phyloP scores from a whole-genome alignment of 1,140 invertebrate species.

The Globodera ellingtonae region DNA sequence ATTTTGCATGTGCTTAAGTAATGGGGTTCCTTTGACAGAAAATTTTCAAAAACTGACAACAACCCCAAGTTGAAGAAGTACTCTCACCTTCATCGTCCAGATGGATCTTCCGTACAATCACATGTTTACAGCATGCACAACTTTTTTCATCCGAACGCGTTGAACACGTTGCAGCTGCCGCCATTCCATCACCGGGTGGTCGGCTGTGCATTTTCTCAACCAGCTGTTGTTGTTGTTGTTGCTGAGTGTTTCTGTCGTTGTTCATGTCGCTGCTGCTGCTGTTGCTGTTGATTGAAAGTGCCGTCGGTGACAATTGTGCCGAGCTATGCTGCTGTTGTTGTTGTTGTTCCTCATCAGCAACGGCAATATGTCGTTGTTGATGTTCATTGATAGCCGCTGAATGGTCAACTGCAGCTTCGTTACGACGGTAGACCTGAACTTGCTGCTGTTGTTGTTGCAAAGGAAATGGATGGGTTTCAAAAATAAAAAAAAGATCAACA shows the following conservation, averaged over 20 bases:
- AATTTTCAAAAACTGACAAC: too few species aligned
- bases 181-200: neutral
- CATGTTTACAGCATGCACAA: conserved; percentile 60
- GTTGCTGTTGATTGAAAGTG: neutral
- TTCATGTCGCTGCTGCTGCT: neutral
- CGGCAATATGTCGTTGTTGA: neutral
- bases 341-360: neutral
- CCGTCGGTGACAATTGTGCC: neutral
- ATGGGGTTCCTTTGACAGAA: too few species aligned
- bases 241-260: neutral
- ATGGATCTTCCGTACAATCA: conserved; percentile 53
- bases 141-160: conserved; percentile 38
- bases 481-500: too few species aligned
- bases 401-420: conserved; percentile 12
- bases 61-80: too few species aligned
- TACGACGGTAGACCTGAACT: conserved; percentile 38
- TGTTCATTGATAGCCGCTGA: neutral
- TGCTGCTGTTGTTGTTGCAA: too few species aligned
- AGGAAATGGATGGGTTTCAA: too few species aligned
- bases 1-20: too few species aligned
- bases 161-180: conserved; percentile 37
- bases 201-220: neutral
- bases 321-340: neutral
- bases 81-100: conserved; percentile 56
- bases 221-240: neutral